These are phyloP conservation scores for Trichonephila inaurata DNA, from an alignment of 1,140 invertebrate genomes.

Conservation along the genomic window DNA sequence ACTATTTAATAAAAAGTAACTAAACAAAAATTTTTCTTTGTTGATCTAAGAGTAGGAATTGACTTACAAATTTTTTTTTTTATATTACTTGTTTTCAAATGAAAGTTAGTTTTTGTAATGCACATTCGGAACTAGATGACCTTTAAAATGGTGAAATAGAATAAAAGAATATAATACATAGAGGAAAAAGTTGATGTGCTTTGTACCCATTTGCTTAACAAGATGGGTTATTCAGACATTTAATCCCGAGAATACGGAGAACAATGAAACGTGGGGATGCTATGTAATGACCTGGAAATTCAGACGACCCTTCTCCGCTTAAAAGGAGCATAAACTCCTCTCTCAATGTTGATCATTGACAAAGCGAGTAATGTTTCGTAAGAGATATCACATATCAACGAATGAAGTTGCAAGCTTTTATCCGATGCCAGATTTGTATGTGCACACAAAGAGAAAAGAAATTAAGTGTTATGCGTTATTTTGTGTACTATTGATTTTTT, in stretches of 20 bases:
- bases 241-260: not conserved
- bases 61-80: too few relatives aligned
- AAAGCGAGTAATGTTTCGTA: not conserved
- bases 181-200: not conserved
- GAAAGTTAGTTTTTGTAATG: too few relatives aligned
- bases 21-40: too few relatives aligned
- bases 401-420: not conserved
- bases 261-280: not conserved
- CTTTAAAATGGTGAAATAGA: not conserved
- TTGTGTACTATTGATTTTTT: too few relatives aligned
- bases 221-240: conserved; percentile 3
- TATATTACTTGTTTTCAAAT: too few relatives aligned
- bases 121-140: too few relatives aligned
- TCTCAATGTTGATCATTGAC: not conserved
- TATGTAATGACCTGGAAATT: conserved; percentile 41
- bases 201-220: conserved; percentile 39
- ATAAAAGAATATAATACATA: not conserved
- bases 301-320: conserved; percentile 28
- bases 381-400: not conserved
- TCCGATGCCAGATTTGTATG: not conserved
- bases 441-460: not conserved
- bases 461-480: not conserved
- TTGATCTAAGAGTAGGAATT: too few relatives aligned
- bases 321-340: conserved; percentile 2
- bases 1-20: too few relatives aligned